Evolutionary conservation across 2,888 invertebrate species (phyloP), one percentile per base, ranked within the genome.

Genomic region (Eristalis arbustorum): DNA sequence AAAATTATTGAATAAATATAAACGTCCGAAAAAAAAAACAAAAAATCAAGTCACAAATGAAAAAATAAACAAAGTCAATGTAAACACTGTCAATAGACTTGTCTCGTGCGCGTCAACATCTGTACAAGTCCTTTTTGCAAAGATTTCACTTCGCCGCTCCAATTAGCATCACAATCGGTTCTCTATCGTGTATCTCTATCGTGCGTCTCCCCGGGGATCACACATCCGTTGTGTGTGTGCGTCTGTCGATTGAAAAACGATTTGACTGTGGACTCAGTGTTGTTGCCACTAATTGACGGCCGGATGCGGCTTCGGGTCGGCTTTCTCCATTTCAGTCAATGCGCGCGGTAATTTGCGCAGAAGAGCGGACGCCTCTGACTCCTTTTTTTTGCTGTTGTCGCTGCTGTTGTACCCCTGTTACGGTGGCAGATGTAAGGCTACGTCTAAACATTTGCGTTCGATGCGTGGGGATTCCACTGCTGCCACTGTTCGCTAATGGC

Each of bases 241-340:
- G 87, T 83, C 72, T 63, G 78, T 74, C 82, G 66, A 85, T 82
- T 77, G 74, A 68, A 82, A 77, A 82, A 73, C 85, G 73, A 77
- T 81, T 84, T 66, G 42, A 72, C 76, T 80, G 49, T 49, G 49
- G 6, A 18, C 49, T 18, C 49, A 18, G 49, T 49, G 49, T 81
- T 81, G 69, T 82, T 77, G 69, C 73, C 77, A 67, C 78, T 87
- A 87, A 87, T 87, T 87, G 87, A 87, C 83, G 78, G 72, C 87
- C 78, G 87, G 87, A 87, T 83, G 74, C n/a, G 37, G 28, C 79
- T 74, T 68, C 78, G 72, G 83, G 34, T 49, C 25, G 25, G 71
- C 83, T 87, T 83, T 79, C 83, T 87, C 83, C 87, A 87, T 87
- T 83, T 71, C 66, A 83, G 64, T 81, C 72, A 69, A 77, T 66